Evolutionary conservation across 2,888 invertebrate species (phyloP).

Genomic region (Deroplatys truncata): DNA sequence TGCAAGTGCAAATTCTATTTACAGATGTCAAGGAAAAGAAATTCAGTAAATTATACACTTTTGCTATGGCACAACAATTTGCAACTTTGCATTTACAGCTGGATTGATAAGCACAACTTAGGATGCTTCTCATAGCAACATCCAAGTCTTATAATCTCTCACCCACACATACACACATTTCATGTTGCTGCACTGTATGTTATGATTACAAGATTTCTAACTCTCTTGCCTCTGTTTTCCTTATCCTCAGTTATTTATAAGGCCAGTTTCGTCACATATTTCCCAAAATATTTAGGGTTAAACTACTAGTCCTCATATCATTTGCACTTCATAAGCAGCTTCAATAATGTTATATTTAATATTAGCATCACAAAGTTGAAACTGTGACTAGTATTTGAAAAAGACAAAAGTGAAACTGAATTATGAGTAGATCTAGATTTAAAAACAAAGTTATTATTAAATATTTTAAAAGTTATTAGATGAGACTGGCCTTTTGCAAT

Average conservation of each 20-base stretch:
- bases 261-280: neutral
- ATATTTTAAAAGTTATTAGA: too few species aligned
- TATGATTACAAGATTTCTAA: neutral
- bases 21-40: neutral
- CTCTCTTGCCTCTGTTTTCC: neutral
- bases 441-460: too few species aligned
- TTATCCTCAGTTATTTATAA: neutral
- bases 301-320: too few species aligned
- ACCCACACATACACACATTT: neutral
- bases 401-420: too few species aligned
- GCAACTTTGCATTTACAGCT: neutral
- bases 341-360: too few species aligned
- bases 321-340: too few species aligned
- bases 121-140: neutral
- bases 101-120: neutral
- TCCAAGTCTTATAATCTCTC: neutral
- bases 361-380: too few species aligned
- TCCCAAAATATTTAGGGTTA: too few species aligned
- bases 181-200: neutral
- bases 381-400: too few species aligned
- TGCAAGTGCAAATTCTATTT: neutral
- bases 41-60: neutral
- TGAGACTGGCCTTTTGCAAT: too few species aligned
- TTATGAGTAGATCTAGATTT: too few species aligned
- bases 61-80: neutral